Base-by-base conservation (phyloP, 2,797 vertebrate genomes). In the Characodon lateralis region DNA sequence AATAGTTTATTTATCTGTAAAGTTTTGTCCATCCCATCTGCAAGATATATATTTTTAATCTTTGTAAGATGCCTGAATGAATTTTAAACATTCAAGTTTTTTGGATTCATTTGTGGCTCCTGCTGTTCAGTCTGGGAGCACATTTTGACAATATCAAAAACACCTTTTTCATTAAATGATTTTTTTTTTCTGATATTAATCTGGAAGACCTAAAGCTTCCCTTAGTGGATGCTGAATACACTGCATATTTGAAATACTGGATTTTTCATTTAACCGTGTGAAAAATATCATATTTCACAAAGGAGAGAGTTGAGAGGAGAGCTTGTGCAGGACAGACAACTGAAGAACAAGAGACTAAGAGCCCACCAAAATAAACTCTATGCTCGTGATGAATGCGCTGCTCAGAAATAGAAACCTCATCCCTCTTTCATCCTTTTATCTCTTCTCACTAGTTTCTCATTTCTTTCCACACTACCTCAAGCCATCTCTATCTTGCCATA, bases 351-450 rank as follows among this genome's bases (percentile, higher is more conserved):
- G 73, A 79, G 84, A 87, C 31, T 50, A 78, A 84, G 83, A 83
- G 88, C 84, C 85, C 89, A 91, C 91, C 81, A 89, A 88, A 92
- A 91, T 92, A 92, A 91, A 90, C 85, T 87, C 81, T 20, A 43
- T 73, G 71, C 81, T 82, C 65, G 72, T 93, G 92, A 94, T 91
- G 76, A 93, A 91, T 91, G 87, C 66, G 81, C 66, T 6, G 85
- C 85, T 91, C 91, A 53, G 87, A 93, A 93, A 93, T 93, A 93
- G 92, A 93, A 94, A 89, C 81, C 89, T 87, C 88, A 90, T 93
- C 84, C 84, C 86, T 93, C 91, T 89, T 86, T 88, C 86, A 80
- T 85, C 77, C 86, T 84, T 74, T 90, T 87, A 88, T 89, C 76
- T 76, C 79, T 87, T 69, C 77, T 85, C 84, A 71, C 74, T 78